Percentiles rank a stretch among this genome's conserved stretches.
Evolutionary conservation across 37 sponge, comb jelly and placozoan genomes (phyloP).

Genomic region (Diacarnus erythraeanus): DNA sequence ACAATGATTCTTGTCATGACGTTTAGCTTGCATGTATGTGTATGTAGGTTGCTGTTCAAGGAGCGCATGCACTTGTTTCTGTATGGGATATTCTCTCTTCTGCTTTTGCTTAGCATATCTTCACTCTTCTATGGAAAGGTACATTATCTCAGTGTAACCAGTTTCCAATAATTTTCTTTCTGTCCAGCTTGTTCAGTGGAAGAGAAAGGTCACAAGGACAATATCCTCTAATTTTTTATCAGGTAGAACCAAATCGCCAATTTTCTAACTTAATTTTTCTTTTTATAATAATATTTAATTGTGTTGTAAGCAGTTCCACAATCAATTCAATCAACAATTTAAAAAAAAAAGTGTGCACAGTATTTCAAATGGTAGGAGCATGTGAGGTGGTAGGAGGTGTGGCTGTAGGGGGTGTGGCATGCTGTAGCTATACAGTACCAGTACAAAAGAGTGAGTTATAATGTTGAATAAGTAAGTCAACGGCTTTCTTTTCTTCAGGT

Average conservation of each 20-base stretch:
- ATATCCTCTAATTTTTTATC: not conserved
- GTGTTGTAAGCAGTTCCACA: not conserved
- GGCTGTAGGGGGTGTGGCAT: no score
- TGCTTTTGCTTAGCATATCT: slow-evolving; percentile 26
- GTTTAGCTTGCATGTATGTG: not conserved
- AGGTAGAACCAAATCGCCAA: slow-evolving; percentile 2
- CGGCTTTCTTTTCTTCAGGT: slow-evolving; percentile 68
- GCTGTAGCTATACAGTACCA: no score
- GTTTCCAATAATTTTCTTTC: no score
- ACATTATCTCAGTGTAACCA: not conserved
- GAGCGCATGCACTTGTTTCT: slow-evolving; percentile 13
- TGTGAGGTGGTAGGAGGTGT: not conserved
- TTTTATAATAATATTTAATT: not conserved
- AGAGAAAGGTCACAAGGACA: slow-evolving; percentile 21
- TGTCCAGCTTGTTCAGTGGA: slow-evolving; percentile 42
- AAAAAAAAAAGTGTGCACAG: no score
- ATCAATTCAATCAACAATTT: not conserved
- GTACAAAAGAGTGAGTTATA: slow-evolving; percentile 9
- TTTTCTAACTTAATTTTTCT: not conserved
- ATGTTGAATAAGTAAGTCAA: slow-evolving; percentile 64
- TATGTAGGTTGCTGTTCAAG: slow-evolving; percentile 27
- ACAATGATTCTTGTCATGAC: not conserved
- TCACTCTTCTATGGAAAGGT: slow-evolving; percentile 70
- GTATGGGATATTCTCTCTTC: slow-evolving; percentile 21
- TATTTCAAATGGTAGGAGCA: not conserved